Conservation (phyloP, 2,113 vertebrate species). For the Dolichotis patagonum region DNA sequence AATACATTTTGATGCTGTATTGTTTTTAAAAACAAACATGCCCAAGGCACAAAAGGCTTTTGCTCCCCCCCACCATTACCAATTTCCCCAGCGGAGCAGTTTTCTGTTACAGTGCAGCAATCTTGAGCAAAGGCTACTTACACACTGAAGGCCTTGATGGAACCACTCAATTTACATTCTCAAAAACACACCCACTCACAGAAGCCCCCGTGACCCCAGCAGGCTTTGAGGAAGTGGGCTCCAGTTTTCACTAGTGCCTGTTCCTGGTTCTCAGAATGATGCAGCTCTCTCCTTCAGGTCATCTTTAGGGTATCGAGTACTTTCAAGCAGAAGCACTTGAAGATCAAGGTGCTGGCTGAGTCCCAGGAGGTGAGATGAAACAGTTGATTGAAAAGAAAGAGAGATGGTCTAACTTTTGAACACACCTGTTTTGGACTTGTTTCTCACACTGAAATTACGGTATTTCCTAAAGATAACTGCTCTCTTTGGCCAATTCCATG, state of each 20-base stretch:
- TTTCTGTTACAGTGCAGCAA: background rate
- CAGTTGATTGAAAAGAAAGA: slow-evolving; percentile 26
- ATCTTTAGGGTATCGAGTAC: slow-evolving; percentile 32
- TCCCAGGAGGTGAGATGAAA: background rate
- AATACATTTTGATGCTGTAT: background rate
- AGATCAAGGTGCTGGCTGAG: slow-evolving; percentile 15
- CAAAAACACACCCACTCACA: slow-evolving; percentile 11
- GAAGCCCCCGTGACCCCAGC: background rate
- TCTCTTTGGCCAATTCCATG: background rate
- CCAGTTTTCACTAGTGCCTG: background rate
- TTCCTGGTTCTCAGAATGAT: slow-evolving; percentile 26
- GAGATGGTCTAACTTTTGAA: background rate
- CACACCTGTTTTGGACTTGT: background rate
- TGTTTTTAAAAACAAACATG: background rate
- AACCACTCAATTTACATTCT: slow-evolving; percentile 44
- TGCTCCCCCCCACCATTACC: background rate
- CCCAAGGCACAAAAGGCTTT: background rate
- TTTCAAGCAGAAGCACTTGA: slow-evolving; percentile 53
- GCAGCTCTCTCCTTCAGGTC: slow-evolving; percentile 1
- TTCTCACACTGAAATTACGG: background rate
- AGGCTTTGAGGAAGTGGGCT: slow-evolving; percentile 10
- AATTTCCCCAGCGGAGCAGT: background rate
- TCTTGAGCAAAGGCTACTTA: background rate
- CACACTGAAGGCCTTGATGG: background rate
- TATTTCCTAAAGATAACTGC: background rate